phyloP scores from a whole-genome alignment of 2,888 invertebrate genomes.

The Erebia palarica region DNA sequence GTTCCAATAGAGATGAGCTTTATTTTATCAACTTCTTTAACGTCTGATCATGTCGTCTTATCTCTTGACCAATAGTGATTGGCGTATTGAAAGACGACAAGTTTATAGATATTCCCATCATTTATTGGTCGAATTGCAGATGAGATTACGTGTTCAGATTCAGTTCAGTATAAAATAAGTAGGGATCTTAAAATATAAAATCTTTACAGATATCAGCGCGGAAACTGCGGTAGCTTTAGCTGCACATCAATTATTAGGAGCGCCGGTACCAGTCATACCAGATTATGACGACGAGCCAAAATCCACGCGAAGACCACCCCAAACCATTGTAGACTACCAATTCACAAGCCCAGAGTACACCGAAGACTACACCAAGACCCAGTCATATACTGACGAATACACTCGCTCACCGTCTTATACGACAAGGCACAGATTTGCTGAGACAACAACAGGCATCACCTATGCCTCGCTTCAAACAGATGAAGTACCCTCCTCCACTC shows the following conservation, averaged over 20 bases:
- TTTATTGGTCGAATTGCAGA: too few relatives aligned
- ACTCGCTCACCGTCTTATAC: conserved; percentile 65
- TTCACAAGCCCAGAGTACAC: conserved; percentile 62
- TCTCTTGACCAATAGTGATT: too few relatives aligned
- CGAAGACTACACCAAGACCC: conserved; percentile 52
- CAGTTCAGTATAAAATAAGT: too few relatives aligned
- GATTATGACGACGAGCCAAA: conserved; percentile 62
- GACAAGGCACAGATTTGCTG: conserved; percentile 47
- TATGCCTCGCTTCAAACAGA: conserved; percentile 42
- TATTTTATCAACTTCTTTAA: too few relatives aligned
- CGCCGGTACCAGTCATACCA: conserved; percentile 67
- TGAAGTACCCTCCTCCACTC: conserved; percentile 23
- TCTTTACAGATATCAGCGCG: conserved; percentile 59
- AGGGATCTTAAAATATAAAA: not conserved
- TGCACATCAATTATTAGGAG: conserved; percentile 72
- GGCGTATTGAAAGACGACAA: too few relatives aligned
- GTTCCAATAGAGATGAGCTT: too few relatives aligned
- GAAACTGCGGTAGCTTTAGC: conserved; percentile 77
- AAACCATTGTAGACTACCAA: conserved; percentile 61
- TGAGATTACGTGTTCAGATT: not conserved
- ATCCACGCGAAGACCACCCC: conserved; percentile 51
- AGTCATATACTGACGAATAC: conserved; percentile 49
- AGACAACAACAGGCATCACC: conserved; percentile 49
- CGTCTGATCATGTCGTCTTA: too few relatives aligned
- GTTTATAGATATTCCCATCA: too few relatives aligned